A percentile compares a stretch with the other conserved stretches of the same genome.
phyloP scores from a whole-genome alignment of 2,113 vertebrate species.

The Perca schrenkii region DNA sequence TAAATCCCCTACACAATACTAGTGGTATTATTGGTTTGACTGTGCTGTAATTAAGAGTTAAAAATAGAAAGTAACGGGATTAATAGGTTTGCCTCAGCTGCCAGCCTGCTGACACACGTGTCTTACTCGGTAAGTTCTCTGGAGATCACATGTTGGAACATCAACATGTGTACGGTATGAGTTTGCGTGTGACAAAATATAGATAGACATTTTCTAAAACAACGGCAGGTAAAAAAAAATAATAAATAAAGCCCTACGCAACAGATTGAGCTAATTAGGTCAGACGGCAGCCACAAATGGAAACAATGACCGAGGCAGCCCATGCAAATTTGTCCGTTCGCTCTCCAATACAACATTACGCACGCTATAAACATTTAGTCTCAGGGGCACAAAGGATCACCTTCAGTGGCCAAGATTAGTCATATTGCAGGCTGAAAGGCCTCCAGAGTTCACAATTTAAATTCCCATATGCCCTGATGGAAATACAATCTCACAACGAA shows the following conservation, averaged over 20 bases:
- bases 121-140: slow-evolving; percentile 50
- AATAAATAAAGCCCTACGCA: slow-evolving; percentile 44
- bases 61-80: slow-evolving; percentile 76
- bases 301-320: slow-evolving; percentile 52
- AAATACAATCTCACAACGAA: slow-evolving; percentile 1
- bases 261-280: slow-evolving; percentile 54
- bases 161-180: slow-evolving; percentile 19
- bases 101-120: slow-evolving; percentile 59
- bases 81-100: slow-evolving; percentile 70
- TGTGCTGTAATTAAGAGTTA: slow-evolving; percentile 61
- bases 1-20: slow-evolving; percentile 42
- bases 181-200: not conserved
- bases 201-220: slow-evolving; percentile 29
- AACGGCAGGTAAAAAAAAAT: slow-evolving; percentile 43
- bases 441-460: slow-evolving; percentile 30
- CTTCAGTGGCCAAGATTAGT: slow-evolving; percentile 37
- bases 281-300: slow-evolving; percentile 48
- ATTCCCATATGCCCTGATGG: not conserved
- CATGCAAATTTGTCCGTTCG: slow-evolving; percentile 43
- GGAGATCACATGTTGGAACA: slow-evolving; percentile 46
- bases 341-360: slow-evolving; percentile 44
- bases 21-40: slow-evolving; percentile 61
- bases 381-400: slow-evolving; percentile 49
- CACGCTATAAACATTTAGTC: slow-evolving; percentile 64
- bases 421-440: slow-evolving; percentile 29